Evolutionary conservation across 2,113 vertebrate species (phyloP).

Genomic region (Cyprinodon brontotheroides): DNA sequence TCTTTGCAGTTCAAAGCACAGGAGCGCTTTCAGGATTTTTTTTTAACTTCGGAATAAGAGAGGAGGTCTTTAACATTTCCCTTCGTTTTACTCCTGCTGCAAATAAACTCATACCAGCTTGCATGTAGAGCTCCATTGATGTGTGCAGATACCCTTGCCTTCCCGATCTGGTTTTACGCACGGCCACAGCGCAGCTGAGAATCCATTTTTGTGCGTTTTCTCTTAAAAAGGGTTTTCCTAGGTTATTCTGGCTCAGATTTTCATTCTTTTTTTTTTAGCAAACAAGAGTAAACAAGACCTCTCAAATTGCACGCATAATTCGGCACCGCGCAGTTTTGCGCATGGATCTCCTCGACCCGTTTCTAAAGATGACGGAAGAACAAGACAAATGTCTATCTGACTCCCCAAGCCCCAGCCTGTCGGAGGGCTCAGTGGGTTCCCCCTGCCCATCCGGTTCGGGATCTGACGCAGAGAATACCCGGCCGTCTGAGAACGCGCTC

Average conservation of each 20-base stretch:
- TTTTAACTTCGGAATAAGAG: conserved; percentile 39
- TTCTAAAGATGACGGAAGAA: conserved; percentile 98
- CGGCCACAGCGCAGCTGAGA: conserved; percentile 23
- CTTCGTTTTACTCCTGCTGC: conserved; percentile 25
- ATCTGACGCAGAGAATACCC: conserved; percentile 94
- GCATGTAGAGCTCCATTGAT: conserved; percentile 27
- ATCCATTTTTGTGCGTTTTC: not conserved
- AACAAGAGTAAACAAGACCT: conserved; percentile 3
- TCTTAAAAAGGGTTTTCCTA: conserved; percentile 3
- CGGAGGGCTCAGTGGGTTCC: conserved; percentile 93
- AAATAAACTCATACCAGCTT: conserved; percentile 21
- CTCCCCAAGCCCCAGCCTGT: conserved; percentile 95
- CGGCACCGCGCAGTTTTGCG: conserved; percentile 62
- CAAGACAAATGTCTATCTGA: conserved; percentile 97
- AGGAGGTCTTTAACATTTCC: conserved; percentile 57
- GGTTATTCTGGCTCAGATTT: conserved; percentile 14
- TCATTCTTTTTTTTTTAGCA: conserved; percentile 5
- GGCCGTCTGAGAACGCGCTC: conserved; percentile 90
- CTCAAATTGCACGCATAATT: conserved; percentile 60
- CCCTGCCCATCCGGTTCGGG: conserved; percentile 92
- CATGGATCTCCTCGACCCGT: conserved; percentile 99
- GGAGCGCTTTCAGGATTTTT: conserved; percentile 67
- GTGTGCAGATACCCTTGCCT: conserved; percentile 23
- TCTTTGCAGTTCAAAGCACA: conserved; percentile 69
- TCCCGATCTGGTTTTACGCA: conserved; percentile 48